phyloP scores from a whole-genome alignment of 1,140 invertebrate species.

The Scaptomyza graminum region DNA sequence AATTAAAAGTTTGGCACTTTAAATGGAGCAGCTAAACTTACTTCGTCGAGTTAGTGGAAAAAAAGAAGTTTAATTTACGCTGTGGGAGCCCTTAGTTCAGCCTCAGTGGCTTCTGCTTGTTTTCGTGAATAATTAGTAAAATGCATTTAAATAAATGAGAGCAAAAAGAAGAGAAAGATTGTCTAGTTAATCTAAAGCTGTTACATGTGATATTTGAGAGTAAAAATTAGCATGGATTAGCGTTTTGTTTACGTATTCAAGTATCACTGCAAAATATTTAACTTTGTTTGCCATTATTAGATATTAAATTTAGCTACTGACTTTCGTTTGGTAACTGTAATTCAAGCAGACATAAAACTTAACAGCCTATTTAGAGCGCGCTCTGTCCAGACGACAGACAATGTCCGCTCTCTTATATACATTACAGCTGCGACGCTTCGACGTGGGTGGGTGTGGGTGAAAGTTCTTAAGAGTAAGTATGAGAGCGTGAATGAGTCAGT shows the following conservation, averaged over 20 bases:
- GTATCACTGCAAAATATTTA: neutral
- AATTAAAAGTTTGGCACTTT: conserved; percentile 72
- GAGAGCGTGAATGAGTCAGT: neutral
- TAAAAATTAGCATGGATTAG: conserved; percentile 36
- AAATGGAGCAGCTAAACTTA: conserved; percentile 66
- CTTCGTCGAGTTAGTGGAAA: conserved; percentile 64
- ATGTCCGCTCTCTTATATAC: conserved; percentile 5
- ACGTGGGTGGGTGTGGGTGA: too few species aligned
- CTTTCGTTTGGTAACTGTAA: conserved; percentile 40
- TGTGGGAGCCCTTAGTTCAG: conserved; percentile 26
- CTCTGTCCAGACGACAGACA: conserved; percentile 19
- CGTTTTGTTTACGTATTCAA: neutral
- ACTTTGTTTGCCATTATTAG: conserved; percentile 15
- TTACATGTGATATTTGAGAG: conserved; percentile 11
- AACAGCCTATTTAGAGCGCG: conserved; percentile 36
- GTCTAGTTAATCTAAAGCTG: neutral
- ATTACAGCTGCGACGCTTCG: conserved; percentile 1
- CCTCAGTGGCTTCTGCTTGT: conserved; percentile 26
- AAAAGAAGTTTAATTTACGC: conserved; percentile 71
- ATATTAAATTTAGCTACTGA: conserved; percentile 24
- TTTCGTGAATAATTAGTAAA: conserved; percentile 72
- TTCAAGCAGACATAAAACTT: conserved; percentile 39
- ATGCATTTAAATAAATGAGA: conserved; percentile 77
- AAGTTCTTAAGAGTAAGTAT: neutral
- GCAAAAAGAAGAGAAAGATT: neutral